These are phyloP conservation scores for Trissolcus basalis DNA, from an alignment of 1,140 invertebrate genomes.

Conservation along the genomic window DNA sequence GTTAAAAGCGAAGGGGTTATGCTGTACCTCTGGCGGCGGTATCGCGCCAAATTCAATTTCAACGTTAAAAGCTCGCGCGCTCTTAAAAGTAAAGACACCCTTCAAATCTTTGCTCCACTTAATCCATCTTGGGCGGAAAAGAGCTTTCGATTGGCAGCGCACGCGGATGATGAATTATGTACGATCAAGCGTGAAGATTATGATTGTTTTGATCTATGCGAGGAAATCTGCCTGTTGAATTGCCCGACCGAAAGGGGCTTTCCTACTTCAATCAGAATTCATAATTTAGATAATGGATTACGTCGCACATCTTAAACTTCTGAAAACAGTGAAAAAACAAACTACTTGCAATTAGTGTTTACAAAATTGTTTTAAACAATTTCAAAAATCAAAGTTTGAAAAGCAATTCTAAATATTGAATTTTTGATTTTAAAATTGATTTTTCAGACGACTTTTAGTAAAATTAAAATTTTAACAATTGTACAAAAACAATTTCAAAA, in stretches of 20 bases:
- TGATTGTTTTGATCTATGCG: slow-evolving; percentile 41
- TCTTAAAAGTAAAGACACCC: slow-evolving; percentile 55
- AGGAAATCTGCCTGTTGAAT: slow-evolving; percentile 40
- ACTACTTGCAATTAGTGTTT: too few relatives aligned
- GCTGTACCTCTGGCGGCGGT: slow-evolving; percentile 23
- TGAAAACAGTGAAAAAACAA: slow-evolving; percentile 36
- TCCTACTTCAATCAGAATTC: slow-evolving; percentile 50
- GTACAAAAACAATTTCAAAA: too few relatives aligned
- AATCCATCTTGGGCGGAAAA: slow-evolving; percentile 30
- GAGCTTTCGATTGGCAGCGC: slow-evolving; percentile 71
- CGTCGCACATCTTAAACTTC: not conserved
- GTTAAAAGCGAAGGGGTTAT: slow-evolving; percentile 52
- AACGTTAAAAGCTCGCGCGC: slow-evolving; percentile 59
- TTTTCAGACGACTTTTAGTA: too few relatives aligned
- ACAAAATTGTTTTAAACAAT: too few relatives aligned
- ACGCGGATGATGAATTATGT: slow-evolving; percentile 73
- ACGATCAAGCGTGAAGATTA: slow-evolving; percentile 30
- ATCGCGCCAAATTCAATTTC: slow-evolving; percentile 64
- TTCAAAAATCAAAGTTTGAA: too few relatives aligned
- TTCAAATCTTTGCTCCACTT: slow-evolving; percentile 48
- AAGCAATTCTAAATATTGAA: too few relatives aligned
- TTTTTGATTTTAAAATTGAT: too few relatives aligned
- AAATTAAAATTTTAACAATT: too few relatives aligned
- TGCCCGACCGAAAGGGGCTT: slow-evolving; percentile 29
- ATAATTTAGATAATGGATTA: slow-evolving; percentile 34